Conservation (phyloP, 2,888 invertebrate species). For the Zele albiditarsus region DNA sequence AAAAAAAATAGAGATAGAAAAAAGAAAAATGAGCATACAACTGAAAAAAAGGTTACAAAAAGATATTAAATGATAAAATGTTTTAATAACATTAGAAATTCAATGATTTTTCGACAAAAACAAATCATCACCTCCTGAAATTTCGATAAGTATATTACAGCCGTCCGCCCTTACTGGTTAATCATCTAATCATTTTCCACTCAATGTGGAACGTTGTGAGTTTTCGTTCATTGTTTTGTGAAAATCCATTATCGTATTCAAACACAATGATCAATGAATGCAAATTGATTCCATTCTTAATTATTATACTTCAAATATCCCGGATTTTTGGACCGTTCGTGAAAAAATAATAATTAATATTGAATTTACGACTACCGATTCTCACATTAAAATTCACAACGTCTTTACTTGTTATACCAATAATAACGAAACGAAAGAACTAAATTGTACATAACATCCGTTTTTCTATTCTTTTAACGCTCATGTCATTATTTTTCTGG, state of each 20-base stretch:
- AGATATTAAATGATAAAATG: constrained; percentile 58
- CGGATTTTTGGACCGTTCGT: not conserved
- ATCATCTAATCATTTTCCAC: not conserved
- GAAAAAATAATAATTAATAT: not conserved
- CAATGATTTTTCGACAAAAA: constrained; percentile 50
- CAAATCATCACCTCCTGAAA: constrained; percentile 2
- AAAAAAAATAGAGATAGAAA: not conserved
- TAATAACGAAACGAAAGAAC: constrained; percentile 5
- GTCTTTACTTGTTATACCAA: not conserved
- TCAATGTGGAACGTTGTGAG: constrained; percentile 30
- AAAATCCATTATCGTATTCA: not conserved
- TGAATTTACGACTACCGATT: not conserved
- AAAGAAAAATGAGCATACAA: constrained; percentile 45
- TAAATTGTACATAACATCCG: not conserved
- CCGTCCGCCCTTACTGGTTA: constrained; percentile 48
- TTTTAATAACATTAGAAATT: constrained; percentile 59
- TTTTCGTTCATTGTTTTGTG: not conserved
- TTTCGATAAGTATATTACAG: constrained; percentile 56
- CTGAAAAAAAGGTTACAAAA: constrained; percentile 55
- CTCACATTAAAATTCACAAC: constrained; percentile 12
- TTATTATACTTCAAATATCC: not conserved
- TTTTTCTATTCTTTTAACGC: constrained; percentile 8
- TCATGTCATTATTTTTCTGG: constrained; percentile 27
- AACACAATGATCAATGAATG: not conserved
- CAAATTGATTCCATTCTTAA: not conserved